Evolutionary conservation across 2,888 invertebrate genomes (phyloP), one percentile per base, ranked within the genome.

Genomic region (Leptothorax acervorum): DNA sequence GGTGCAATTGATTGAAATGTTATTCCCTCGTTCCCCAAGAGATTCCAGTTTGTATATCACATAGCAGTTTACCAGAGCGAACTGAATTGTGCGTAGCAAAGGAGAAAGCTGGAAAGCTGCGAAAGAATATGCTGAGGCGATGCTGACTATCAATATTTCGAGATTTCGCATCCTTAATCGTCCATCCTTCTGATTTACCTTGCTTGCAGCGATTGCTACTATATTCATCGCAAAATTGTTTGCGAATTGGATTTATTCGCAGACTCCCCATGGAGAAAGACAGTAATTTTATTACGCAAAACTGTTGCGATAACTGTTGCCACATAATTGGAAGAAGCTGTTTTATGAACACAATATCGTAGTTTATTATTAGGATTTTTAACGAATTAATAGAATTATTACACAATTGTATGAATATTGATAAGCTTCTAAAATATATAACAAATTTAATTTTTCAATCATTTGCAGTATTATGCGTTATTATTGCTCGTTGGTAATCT

Each of bases 1-100:
- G 68, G 35, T 71, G 63, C 85, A 87, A 87, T 88, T 89, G 89
- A 89, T 89, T 85, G 89, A 83, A 78, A 87, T 82, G 87, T 85
- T 88, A 84, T 85, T 81, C 55, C 83, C 48, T 68, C 39, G 45
- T 35, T 82, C 60, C 86, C 65, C 85, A 15, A 18, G 89, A 55
- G 84, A 83, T 48, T 60, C 35, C 28, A 45, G 63, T 48, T 83
- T 86, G 71, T 81, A 85, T 86, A 85, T 86, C 75, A 84, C 79
- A 82, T 84, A 87, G 87, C 87, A 88, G 86, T 86, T 89, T 85
- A 78, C 68, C 78, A 48, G 84, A 87, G 83, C 82, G 79, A 86
- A 85, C 70, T 84, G 87, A 87, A 88, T 88, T 76, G 87, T 74
- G 75, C 83, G 86, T 79, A 31, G 48, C 39, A 39, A 60, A 18